Percentiles rank a stretch among this genome's conserved stretches.
Conservation (phyloP, 2,113 vertebrate species). For the Thamnophis sirtalis region DNA sequence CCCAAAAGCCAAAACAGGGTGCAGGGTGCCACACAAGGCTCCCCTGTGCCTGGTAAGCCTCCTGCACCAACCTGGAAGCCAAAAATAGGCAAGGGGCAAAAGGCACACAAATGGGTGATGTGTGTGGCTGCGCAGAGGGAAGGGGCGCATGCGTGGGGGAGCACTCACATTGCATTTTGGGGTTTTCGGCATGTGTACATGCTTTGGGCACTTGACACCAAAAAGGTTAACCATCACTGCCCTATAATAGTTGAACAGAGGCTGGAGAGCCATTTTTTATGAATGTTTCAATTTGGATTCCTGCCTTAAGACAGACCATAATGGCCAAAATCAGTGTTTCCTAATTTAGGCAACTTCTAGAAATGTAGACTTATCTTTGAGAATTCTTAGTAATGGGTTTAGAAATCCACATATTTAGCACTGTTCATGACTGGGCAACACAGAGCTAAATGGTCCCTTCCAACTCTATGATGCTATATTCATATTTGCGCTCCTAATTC, state of each 20-base stretch:
- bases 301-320: neutral
- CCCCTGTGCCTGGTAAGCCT: too few relatives aligned
- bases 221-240: too few relatives aligned
- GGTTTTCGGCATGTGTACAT: too few relatives aligned
- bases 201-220: too few relatives aligned
- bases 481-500: neutral
- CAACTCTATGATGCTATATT: neutral
- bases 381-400: neutral
- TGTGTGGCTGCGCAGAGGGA: too few relatives aligned
- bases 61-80: too few relatives aligned
- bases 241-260: neutral
- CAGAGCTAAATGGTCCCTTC: neutral
- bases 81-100: too few relatives aligned
- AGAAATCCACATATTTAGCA: neutral
- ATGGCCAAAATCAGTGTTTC: neutral
- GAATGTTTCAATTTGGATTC: neutral
- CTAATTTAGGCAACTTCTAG: neutral
- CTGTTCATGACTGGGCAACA: neutral
- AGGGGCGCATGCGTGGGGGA: too few relatives aligned
- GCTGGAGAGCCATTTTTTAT: neutral
- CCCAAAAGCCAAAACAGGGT: too few relatives aligned
- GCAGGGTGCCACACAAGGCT: too few relatives aligned
- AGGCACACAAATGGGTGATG: too few relatives aligned
- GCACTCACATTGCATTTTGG: too few relatives aligned
- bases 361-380: neutral